A percentile compares a stretch with the other conserved stretches of the same genome.
Evolutionary conservation across 1,140 invertebrate genomes (phyloP).

Genomic region (silkworm (Bombyx mori)): ASM3026992v2 NC_085109.1:67501-68000

Average conservation of each 20-base stretch:
- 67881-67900: too few species aligned
- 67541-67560: background rate
- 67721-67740: conserved; percentile 80
- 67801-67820: background rate
- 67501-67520: background rate
- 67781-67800: conserved; percentile 52
- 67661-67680: conserved; percentile 57
- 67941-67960: too few species aligned
- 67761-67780: conserved; percentile 51
- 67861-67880: too few species aligned
- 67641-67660: background rate
- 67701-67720: conserved; percentile 56
- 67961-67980: too few species aligned
- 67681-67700: conserved; percentile 75
- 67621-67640: conserved; percentile 11
- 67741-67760: conserved; percentile 79
- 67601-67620: conserved; percentile 7
- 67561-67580: background rate
- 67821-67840: too few species aligned
- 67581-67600: conserved; percentile 11
- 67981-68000: too few species aligned
- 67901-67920: too few species aligned
- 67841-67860: too few species aligned
- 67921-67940: too few species aligned
- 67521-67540: background rate